phyloP scores from a whole-genome alignment of 2,113 vertebrate species.

The Zosterops borbonicus region DNA sequence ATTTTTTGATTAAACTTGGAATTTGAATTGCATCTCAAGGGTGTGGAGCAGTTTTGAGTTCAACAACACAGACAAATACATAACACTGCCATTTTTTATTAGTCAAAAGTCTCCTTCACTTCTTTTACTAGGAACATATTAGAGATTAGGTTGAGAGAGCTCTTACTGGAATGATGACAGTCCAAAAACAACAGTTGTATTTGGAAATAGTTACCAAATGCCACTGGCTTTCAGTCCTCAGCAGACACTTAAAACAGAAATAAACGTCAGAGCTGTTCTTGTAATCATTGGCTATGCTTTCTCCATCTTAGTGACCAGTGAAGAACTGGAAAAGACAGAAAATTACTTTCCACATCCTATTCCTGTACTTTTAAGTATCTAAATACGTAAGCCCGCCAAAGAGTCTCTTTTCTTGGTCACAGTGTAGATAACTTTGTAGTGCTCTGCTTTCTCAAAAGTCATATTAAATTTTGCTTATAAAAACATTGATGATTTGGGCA shows the following conservation, averaged over 20 bases:
- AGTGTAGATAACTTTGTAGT: not conserved
- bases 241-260: not conserved
- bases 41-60: not conserved
- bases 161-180: not conserved
- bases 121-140: not conserved
- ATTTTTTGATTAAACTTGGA: slow-evolving; percentile 23
- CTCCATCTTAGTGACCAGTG: not conserved
- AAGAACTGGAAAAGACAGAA: not conserved
- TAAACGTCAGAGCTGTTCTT: slow-evolving; percentile 25
- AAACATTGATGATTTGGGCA: not conserved
- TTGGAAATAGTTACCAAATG: slow-evolving; percentile 34
- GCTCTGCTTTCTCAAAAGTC: not conserved
- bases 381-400: not conserved
- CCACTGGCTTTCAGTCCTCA: not conserved
- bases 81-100: not conserved
- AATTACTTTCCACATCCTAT: not conserved
- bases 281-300: not conserved
- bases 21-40: slow-evolving; percentile 10
- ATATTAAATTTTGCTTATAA: not conserved
- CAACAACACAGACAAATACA: not conserved
- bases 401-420: not conserved
- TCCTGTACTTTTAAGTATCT: not conserved
- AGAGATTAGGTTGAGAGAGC: slow-evolving; percentile 2
- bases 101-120: slow-evolving; percentile 12
- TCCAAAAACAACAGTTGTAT: slow-evolving; percentile 12